phyloP scores from a whole-genome alignment of 2,888 invertebrate species.

The Andricus curvator region DNA sequence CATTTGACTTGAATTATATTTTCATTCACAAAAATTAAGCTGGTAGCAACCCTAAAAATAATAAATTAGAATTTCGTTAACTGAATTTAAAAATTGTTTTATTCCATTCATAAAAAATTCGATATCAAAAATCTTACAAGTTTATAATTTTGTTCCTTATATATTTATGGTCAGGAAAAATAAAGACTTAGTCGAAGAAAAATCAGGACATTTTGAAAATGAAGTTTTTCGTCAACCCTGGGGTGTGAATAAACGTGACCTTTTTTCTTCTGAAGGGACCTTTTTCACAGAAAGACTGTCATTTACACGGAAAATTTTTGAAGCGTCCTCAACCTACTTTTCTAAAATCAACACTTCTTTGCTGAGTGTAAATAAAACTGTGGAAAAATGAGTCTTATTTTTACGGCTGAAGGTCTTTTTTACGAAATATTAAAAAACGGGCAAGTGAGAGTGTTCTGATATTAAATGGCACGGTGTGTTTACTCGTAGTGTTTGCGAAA shows the following conservation, averaged over 20 bases:
- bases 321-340: constrained; percentile 36
- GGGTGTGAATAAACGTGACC: background rate
- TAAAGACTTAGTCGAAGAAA: no score
- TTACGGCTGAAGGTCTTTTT: constrained; percentile 23
- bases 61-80: no score
- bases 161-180: no score
- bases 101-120: no score
- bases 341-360: constrained; percentile 20
- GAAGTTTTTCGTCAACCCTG: no score
- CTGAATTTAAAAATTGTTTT: no score
- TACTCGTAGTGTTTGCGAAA: background rate
- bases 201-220: no score
- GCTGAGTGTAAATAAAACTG: background rate
- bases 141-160: no score
- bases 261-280: background rate
- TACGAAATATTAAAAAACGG: background rate
- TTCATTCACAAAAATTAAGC: no score
- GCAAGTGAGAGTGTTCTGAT: background rate
- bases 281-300: background rate
- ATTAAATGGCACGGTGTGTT: background rate
- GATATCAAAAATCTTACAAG: no score
- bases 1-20: no score
- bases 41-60: no score
- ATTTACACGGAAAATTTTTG: constrained; percentile 9
- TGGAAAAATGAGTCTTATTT: constrained; percentile 18